phyloP scores from a whole-genome alignment of 92 coral and sea anemone genomes.

The Bergia sp. region DNA sequence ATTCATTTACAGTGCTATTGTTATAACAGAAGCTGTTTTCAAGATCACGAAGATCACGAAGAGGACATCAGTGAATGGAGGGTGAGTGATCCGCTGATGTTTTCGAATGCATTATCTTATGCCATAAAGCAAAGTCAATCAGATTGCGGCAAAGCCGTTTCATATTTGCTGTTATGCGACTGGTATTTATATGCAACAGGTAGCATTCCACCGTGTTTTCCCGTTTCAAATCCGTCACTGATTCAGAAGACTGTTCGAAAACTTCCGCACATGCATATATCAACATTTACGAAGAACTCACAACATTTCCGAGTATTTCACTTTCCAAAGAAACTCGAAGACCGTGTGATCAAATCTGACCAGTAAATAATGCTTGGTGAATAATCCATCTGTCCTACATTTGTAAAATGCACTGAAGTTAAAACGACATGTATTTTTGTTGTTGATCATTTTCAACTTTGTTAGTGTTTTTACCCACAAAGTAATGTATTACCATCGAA shows the following conservation, averaged over 20 bases:
- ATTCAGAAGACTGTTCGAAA: constrained; percentile 4
- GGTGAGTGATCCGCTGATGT: constrained; percentile 4
- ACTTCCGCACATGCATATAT: constrained; percentile 5
- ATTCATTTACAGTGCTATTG: too few relatives aligned
- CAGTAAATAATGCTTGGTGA: constrained; percentile 4
- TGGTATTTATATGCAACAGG: constrained; percentile 4
- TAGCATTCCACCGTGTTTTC: neutral
- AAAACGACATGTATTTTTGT: constrained; percentile 2
- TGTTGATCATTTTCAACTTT: neutral
- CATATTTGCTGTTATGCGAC: constrained; percentile 5
- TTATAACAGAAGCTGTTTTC: too few relatives aligned
- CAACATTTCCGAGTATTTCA: constrained; percentile 1
- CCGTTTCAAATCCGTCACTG: constrained; percentile 6
- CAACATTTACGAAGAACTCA: constrained; percentile 4
- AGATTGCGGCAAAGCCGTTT: constrained; percentile 6
- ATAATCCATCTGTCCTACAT: constrained; percentile 4
- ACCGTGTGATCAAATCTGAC: constrained; percentile 1
- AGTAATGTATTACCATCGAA: constrained; percentile 3
- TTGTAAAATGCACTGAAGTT: constrained; percentile 3
- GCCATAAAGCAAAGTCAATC: constrained; percentile 5
- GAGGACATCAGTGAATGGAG: too few relatives aligned
- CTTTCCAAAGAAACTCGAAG: neutral
- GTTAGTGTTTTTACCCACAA: constrained; percentile 4
- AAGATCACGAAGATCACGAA: too few relatives aligned
- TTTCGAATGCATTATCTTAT: neutral